These are phyloP conservation scores for Tiliacea citrago DNA, from an alignment of 2,888 invertebrate species.

Conservation along the genomic window DNA sequence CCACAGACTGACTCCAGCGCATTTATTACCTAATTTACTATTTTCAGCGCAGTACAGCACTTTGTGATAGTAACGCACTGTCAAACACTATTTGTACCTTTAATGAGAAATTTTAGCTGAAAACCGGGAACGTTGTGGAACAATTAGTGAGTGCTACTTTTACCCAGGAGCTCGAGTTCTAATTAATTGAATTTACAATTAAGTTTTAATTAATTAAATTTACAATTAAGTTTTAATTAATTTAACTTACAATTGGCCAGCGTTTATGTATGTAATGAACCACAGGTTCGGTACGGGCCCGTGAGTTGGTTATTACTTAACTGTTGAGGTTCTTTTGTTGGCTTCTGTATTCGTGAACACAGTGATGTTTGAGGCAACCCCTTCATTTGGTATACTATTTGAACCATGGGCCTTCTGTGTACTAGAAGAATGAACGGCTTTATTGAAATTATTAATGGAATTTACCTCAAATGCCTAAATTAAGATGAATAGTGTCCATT, in stretches of 20 bases:
- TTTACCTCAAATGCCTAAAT: constrained; percentile 15
- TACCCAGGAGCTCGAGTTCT: constrained; percentile 10
- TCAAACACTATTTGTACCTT: constrained; percentile 52
- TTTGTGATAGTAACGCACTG: constrained; percentile 44
- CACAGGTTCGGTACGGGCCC: neutral
- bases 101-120: constrained; percentile 49
- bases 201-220: constrained; percentile 41
- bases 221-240: constrained; percentile 40
- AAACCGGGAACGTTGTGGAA: constrained; percentile 37
- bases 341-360: neutral
- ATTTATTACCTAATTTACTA: constrained; percentile 39
- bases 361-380: neutral
- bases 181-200: constrained; percentile 48
- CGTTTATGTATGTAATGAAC: constrained; percentile 22
- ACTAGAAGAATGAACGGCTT: neutral
- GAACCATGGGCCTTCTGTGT: neutral
- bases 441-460: constrained; percentile 14
- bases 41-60: constrained; percentile 37
- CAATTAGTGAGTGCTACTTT: constrained; percentile 31
- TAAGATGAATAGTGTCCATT: constrained; percentile 31
- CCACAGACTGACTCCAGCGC: constrained; percentile 17
- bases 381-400: neutral
- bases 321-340: neutral
- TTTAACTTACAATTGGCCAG: constrained; percentile 40
- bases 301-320: neutral